Percentiles rank a stretch among this genome's conserved stretches.
Conservation (phyloP, 2,113 vertebrate genomes). For the Baryphthengus martii region DNA sequence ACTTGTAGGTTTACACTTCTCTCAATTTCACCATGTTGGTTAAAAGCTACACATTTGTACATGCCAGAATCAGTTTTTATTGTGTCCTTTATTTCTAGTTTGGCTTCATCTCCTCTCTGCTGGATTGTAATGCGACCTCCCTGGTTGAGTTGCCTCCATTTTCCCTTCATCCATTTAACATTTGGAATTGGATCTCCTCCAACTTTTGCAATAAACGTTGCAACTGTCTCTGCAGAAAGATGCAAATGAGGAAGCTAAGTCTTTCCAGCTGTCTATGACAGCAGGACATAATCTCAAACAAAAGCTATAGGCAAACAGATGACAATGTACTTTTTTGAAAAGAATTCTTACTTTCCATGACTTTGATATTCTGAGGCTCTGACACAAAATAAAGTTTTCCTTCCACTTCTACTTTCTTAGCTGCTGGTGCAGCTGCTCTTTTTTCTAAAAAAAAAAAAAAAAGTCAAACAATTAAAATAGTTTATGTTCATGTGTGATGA, state of each 20-base stretch:
- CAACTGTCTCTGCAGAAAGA: conserved; percentile 82
- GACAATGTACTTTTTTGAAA: background rate
- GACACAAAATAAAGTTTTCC: conserved; percentile 93
- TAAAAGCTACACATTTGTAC: conserved; percentile 89
- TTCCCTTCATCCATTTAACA: conserved; percentile 98
- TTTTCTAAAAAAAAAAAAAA: conserved; percentile 78
- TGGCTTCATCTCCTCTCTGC: conserved; percentile 89
- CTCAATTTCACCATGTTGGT: conserved; percentile 91
- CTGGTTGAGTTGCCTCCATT: conserved; percentile 96
- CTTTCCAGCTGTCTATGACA: background rate
- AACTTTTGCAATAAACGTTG: conserved; percentile 95
- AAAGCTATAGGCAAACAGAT: background rate
- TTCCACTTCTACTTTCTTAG: conserved; percentile 78
- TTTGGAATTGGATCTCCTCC: conserved; percentile 95
- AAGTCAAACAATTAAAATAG: background rate
- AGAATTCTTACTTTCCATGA: conserved; percentile 87
- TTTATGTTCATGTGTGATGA: background rate
- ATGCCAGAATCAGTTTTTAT: conserved; percentile 89
- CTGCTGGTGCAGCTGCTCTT: conserved; percentile 68
- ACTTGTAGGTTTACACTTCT: conserved; percentile 84
- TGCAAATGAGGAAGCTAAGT: conserved; percentile 1
- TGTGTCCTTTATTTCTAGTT: conserved; percentile 87
- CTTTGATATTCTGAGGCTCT: conserved; percentile 83
- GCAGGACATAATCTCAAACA: background rate
- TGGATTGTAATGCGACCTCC: conserved; percentile 89